Conservation (phyloP, 2,113 vertebrate genomes). For the Morone saxatilis region DNA sequence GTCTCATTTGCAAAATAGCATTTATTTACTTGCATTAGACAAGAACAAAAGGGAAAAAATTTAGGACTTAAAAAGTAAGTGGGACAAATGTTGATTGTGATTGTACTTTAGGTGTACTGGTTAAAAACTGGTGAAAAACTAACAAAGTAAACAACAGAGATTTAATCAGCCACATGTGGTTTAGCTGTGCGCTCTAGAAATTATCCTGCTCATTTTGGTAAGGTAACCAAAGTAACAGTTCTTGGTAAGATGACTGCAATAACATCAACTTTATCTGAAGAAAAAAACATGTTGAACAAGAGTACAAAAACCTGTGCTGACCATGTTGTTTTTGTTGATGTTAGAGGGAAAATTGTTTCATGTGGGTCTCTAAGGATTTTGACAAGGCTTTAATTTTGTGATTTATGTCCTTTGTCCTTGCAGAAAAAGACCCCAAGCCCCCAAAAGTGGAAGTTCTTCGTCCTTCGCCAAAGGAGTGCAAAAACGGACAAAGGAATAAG, state of each 20-base stretch:
- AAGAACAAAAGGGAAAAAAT: no score
- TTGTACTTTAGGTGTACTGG: neutral
- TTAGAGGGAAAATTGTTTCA: no score
- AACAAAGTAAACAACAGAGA: neutral
- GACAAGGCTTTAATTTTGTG: no score
- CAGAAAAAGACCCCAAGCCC: rapidly evolving
- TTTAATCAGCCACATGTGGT: neutral
- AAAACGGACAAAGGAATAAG: neutral
- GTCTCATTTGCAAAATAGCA: no score
- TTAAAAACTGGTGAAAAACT: neutral
- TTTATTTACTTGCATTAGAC: no score
- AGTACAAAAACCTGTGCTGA: neutral
- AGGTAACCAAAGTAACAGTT: constrained; percentile 69
- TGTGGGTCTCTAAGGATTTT: no score
- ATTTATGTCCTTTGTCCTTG: neutral
- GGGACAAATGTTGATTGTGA: neutral
- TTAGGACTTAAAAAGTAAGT: no score
- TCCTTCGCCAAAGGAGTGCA: neutral
- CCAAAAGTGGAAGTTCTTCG: neutral
- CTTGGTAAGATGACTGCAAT: constrained; percentile 56
- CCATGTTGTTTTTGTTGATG: no score
- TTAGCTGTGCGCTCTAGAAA: constrained; percentile 36
- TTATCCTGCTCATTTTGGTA: constrained; percentile 76
- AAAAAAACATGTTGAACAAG: neutral
- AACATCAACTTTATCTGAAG: neutral